phyloP scores from a whole-genome alignment of 2,113 vertebrate species.

The Cavia aperea region DNA sequence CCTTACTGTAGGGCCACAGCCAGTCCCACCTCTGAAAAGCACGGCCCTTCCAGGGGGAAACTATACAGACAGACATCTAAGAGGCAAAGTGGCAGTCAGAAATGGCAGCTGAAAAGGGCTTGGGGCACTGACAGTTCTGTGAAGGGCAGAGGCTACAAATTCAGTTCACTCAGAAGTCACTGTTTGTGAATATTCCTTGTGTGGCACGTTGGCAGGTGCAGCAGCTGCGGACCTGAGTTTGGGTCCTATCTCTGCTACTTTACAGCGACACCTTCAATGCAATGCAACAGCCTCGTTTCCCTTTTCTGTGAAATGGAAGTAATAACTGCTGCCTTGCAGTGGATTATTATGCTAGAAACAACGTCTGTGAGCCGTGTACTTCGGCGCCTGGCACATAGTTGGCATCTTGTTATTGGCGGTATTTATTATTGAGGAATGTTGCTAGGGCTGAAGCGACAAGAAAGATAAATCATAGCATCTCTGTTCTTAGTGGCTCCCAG shows the following conservation, averaged over 20 bases:
- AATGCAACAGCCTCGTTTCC: neutral
- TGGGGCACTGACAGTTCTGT: neutral
- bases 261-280: neutral
- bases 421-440: neutral
- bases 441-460: neutral
- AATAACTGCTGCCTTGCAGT: neutral
- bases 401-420: neutral
- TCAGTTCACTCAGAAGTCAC: neutral
- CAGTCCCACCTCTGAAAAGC: neutral
- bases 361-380: neutral
- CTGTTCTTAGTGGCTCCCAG: conserved; percentile 7
- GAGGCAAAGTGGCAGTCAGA: neutral
- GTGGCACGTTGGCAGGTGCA: neutral
- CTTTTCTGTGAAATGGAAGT: neutral
- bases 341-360: neutral
- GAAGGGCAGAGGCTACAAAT: neutral
- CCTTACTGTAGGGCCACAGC: neutral
- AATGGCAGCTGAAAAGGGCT: neutral
- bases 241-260: neutral
- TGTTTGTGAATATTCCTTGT: neutral
- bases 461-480: conserved; percentile 16
- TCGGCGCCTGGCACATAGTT: neutral
- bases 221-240: neutral
- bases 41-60: neutral
- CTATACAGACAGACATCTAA: neutral